phyloP scores from a whole-genome alignment of 2,888 invertebrate genomes.

The Caenorhabditis wallacei region DNA sequence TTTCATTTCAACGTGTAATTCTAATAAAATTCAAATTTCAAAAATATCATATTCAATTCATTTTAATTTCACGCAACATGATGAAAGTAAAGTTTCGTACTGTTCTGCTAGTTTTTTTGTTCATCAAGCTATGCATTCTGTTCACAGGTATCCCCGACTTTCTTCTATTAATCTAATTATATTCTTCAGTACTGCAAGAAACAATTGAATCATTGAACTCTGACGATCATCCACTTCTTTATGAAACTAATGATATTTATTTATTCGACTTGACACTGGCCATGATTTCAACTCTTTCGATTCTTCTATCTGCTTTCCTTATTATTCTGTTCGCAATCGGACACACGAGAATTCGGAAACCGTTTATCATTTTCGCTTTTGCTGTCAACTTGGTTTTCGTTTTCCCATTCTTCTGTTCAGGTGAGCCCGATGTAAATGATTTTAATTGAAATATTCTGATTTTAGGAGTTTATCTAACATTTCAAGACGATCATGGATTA shows the following conservation, averaged over 20 bases:
- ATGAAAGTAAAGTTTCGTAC: constrained; percentile 54
- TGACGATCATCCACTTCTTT: constrained; percentile 47
- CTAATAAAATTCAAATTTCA: neutral
- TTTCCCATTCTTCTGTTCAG: constrained; percentile 40
- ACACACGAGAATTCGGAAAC: constrained; percentile 35
- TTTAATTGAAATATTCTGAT: neutral
- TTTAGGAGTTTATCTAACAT: constrained; percentile 29
- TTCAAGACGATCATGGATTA: constrained; percentile 20
- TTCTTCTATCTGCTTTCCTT: constrained; percentile 11
- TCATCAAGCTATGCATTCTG: constrained; percentile 56
- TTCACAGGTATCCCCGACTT: constrained; percentile 47
- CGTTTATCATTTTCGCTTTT: constrained; percentile 37
- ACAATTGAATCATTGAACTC: constrained; percentile 39
- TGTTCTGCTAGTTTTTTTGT: constrained; percentile 55
- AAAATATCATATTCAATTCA: neutral
- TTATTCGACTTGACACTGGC: constrained; percentile 39
- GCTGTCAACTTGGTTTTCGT: constrained; percentile 30
- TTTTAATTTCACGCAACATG: constrained; percentile 1
- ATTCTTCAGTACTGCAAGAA: constrained; percentile 58
- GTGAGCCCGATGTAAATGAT: neutral
- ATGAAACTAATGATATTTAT: constrained; percentile 41
- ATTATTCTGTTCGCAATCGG: constrained; percentile 48
- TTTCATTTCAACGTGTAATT: neutral
- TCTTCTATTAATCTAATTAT: no score
- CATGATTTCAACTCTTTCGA: constrained; percentile 18